Evolutionary conservation across 1,140 invertebrate species (phyloP).

Genomic region (Mylabris phalerata): DNA sequence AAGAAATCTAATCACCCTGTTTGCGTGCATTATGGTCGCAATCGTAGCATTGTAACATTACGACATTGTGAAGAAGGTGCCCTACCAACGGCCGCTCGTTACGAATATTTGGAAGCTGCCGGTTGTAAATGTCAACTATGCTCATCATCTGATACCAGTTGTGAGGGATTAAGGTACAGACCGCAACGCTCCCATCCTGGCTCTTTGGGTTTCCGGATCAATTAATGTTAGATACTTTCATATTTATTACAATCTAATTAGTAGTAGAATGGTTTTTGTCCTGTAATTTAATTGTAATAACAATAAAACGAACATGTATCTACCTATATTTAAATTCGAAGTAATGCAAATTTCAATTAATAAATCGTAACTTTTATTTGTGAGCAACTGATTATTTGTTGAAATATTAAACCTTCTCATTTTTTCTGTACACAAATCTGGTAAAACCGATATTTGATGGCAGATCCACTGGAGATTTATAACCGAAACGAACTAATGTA

Average conservation of each 20-base stretch:
- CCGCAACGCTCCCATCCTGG: conserved; percentile 39
- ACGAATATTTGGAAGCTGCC: conserved; percentile 57
- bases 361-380: too few species aligned
- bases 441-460: too few species aligned
- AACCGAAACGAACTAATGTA: too few species aligned
- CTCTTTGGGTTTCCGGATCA: conserved; percentile 28
- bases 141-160: conserved; percentile 38
- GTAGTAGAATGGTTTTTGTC: too few species aligned
- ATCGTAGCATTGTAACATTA: conserved; percentile 48
- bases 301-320: too few species aligned
- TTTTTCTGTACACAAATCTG: too few species aligned
- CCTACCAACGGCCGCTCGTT: conserved; percentile 48
- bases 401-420: too few species aligned
- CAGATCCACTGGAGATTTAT: too few species aligned
- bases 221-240: conserved; percentile 11
- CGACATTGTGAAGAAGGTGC: conserved; percentile 59
- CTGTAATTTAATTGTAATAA: too few species aligned
- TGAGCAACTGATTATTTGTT: too few species aligned
- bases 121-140: conserved; percentile 47
- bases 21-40: conserved; percentile 65
- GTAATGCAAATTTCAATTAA: too few species aligned
- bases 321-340: too few species aligned
- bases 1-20: conserved; percentile 77
- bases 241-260: background rate
- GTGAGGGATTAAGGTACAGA: conserved; percentile 46